Evolutionary conservation across 2,888 invertebrate genomes (phyloP).

Genomic region (Ophioninae sp.): DNA sequence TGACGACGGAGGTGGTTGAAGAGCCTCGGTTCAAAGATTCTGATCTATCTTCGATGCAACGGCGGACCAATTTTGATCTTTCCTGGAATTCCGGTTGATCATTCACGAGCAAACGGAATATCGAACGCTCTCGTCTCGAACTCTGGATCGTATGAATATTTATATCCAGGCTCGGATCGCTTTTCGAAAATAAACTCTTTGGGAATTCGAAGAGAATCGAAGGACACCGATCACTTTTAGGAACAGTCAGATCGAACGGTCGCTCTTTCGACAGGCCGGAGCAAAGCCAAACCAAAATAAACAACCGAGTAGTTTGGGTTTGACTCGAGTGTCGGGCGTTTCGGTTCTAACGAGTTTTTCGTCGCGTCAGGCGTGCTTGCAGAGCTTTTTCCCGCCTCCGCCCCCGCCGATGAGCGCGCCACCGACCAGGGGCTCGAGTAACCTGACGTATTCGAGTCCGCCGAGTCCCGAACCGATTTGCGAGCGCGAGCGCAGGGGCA

Average conservation of each 20-base stretch:
- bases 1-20: neutral
- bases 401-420: slow-evolving; percentile 79
- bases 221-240: too few relatives aligned
- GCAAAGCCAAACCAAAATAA: neutral
- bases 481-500: slow-evolving; percentile 78
- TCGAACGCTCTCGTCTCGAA: too few relatives aligned
- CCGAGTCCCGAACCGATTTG: slow-evolving; percentile 79
- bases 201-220: too few relatives aligned
- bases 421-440: slow-evolving; percentile 77
- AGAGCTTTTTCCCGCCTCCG: slow-evolving; percentile 80
- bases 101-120: too few relatives aligned
- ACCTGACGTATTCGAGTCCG: slow-evolving; percentile 79
- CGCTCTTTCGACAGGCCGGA: too few relatives aligned
- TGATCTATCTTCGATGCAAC: too few relatives aligned
- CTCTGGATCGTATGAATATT: too few relatives aligned
- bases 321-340: neutral
- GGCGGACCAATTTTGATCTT: too few relatives aligned
- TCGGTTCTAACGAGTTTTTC: slow-evolving; percentile 13
- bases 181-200: too few relatives aligned
- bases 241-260: too few relatives aligned
- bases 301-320: neutral
- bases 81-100: too few relatives aligned
- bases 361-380: slow-evolving; percentile 78
- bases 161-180: too few relatives aligned
- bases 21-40: neutral